These are phyloP conservation scores for Gymnothorax reevesii DNA, from an alignment of 2,797 vertebrate species.

Conservation along the genomic window DNA sequence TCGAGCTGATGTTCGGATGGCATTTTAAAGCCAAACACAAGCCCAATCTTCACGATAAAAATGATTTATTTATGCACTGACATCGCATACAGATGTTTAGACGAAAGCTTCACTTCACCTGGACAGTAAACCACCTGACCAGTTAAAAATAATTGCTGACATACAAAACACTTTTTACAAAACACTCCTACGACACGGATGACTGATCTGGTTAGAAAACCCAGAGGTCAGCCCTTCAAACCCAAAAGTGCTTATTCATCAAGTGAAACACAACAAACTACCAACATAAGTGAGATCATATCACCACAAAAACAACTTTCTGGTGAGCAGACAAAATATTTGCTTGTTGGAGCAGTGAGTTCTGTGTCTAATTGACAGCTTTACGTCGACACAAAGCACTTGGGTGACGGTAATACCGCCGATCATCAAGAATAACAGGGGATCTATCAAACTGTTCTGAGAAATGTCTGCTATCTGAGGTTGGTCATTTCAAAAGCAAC, in stretches of 20 bases:
- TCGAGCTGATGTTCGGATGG: neutral
- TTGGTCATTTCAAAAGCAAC: too few species aligned
- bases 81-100: neutral
- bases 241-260: neutral
- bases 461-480: too few species aligned
- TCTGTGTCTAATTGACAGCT: neutral
- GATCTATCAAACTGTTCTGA: neutral
- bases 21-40: neutral
- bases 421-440: neutral
- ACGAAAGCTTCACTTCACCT: neutral
- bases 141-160: neutral
- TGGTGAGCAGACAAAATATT: neutral
- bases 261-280: neutral
- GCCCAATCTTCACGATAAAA: neutral
- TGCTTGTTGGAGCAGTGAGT: neutral
- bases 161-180: neutral
- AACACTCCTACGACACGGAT: neutral
- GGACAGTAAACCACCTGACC: neutral
- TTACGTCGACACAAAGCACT: neutral
- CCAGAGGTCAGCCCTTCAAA: neutral
- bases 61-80: neutral
- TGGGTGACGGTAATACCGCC: neutral
- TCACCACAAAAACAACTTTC: neutral
- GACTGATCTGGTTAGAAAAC: neutral
- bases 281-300: neutral